Evolutionary conservation across 2,888 invertebrate species (phyloP).

Genomic region (Oxystoma pomonae): DNA sequence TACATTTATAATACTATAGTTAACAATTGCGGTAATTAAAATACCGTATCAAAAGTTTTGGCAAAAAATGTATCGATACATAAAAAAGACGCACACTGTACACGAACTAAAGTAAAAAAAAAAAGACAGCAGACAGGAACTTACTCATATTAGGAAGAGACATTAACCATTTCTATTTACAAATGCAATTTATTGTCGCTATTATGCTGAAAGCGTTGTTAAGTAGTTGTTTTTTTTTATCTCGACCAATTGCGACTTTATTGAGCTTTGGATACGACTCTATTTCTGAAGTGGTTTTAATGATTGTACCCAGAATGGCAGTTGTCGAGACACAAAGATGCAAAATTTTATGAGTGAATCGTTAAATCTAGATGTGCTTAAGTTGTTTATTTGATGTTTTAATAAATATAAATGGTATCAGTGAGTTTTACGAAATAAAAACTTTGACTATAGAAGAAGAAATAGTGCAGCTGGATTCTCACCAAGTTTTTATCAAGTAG

Average conservation of each 20-base stretch:
- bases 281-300: neutral
- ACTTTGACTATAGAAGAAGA: too few species aligned
- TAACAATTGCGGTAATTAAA: too few species aligned
- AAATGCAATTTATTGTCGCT: slow-evolving; percentile 20
- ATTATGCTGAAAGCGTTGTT: slow-evolving; percentile 18
- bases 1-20: too few species aligned
- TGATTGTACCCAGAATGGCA: neutral
- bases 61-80: too few species aligned
- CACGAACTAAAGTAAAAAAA: neutral
- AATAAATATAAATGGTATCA: neutral
- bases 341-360: neutral
- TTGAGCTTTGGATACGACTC: neutral
- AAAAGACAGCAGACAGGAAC: neutral
- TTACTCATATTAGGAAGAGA: neutral
- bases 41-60: too few species aligned
- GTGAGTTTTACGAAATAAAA: too few species aligned
- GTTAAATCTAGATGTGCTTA: neutral
- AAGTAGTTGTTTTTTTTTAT: neutral
- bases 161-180: slow-evolving; percentile 15
- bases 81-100: neutral
- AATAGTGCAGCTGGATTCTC: too few species aligned
- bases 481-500: too few species aligned
- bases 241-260: neutral
- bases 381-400: neutral
- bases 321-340: neutral